Base-by-base conservation (phyloP, 2,113 vertebrate genomes). In the Psammodynastes pulverulentus region DNA sequence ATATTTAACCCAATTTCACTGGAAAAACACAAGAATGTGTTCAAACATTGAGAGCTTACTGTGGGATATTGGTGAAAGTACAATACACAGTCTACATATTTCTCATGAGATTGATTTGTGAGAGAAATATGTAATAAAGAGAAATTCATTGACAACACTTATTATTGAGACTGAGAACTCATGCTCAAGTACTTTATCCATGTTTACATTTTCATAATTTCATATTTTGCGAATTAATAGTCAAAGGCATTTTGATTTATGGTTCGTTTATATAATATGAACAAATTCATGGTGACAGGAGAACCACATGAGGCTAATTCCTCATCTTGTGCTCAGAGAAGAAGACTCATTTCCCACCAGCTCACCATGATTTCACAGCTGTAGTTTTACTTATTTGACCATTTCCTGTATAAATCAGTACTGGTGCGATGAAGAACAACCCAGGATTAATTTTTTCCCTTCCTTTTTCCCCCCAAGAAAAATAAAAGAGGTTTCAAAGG, bases 331-430 rank as follows among this genome's bases (percentile, higher is more conserved):
- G 86, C 9, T 1, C 1, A 79, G 67, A 90, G 15, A 89, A 0
- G 24, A 24, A 89, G 72, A 91, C 34, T 93, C 94, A 72, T 94
- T 93, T 92, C 94, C 93, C 95, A 84, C 93, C 23, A 93, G 89
- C 93, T 93, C 91, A 91, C 21, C 43, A 89, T 67, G 46, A 9
- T 92, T 92, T 90, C 23, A 34, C 79, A 84, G 21, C 1, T 26
- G 48, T 45, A 1, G 8, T 92, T 89, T 87, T 86, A 90, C 94
- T 92, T 0, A 0, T 9, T 24, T 58, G 58, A n/a, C 45, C 39
- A 43, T 53, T 58, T 26, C 62, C 92, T 86, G 67, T 84, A 49
- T 5, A 58, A 85, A 58, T 43, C 21, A n/a, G 87, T 93, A 24
- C 85, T 0, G 0, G 56, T 39, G 84, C 0, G 0, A 87, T 49